Evolutionary conservation across 2,113 vertebrate genomes (phyloP), one percentile per base, ranked within the genome.

Genomic region (Catagonus wagneri): DNA sequence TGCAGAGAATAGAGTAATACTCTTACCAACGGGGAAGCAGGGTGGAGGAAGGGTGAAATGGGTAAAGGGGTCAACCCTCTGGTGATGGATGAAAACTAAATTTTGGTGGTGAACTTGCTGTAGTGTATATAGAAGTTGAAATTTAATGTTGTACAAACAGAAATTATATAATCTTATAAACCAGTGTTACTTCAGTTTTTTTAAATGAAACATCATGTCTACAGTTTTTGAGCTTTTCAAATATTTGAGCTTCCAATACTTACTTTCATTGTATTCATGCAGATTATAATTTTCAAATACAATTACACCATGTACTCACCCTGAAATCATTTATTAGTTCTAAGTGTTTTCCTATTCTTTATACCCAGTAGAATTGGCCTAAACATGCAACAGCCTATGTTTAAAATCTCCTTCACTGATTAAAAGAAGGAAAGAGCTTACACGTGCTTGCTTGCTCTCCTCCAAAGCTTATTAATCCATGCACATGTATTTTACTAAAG

Each of bases 391-490:
- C 12, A 93, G 25, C 76, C 84, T 91, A 15, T 78, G 44, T 96
- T 97, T 97, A 95, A 97, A 95, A 90, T 91, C 76, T 93, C n/a
- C 52, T 95, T 95, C 88, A 34, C 61, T 79, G 92, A 69, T 74
- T 95, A 58, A 94, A 95, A 90, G 72, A 93, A 80, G 75, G 29
- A 95, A 97, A 86, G 83, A 94, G 19, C 68, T 84, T 90, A 15
- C 4, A 68, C 61, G 84, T 17, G 1, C 58, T 94, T 52, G 44
- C 63, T 81, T 63, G 39, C 78, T 81, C 58, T 58, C 44, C 58
- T 27, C 34, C 2, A 81, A 93, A 93, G 65, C 56, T 78, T 89
- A 60, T 96, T 94, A 95, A 96, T 23, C 56, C n/a, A 91, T 74
- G 14, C 93, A 29, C 17, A 80, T 19, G 94, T 66, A 63, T 39